Conservation (phyloP, 2,797 vertebrate genomes). For the Tolypeutes matacus region DNA sequence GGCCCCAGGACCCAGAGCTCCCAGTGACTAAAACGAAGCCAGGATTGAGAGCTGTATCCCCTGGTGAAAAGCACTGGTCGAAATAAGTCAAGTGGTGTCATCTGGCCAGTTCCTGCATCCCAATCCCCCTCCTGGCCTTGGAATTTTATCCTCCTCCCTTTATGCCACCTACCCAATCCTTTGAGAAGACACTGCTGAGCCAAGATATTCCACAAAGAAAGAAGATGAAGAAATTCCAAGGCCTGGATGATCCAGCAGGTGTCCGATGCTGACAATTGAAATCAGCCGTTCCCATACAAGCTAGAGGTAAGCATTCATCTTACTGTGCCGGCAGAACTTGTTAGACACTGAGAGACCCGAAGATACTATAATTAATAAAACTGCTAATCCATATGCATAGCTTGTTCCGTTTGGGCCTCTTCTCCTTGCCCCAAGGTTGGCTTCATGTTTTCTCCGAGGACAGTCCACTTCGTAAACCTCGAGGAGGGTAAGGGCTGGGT, state of each 20-base stretch:
- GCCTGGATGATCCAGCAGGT: neutral
- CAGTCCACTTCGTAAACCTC: neutral
- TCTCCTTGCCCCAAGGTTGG: neutral
- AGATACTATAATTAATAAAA: slow-evolving; percentile 18
- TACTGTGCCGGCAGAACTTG: neutral
- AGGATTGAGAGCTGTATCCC: neutral
- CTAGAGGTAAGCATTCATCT: neutral
- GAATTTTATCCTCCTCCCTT: neutral
- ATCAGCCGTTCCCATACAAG: neutral
- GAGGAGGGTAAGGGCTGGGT: neutral
- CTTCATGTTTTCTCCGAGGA: neutral
- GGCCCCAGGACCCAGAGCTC: neutral
- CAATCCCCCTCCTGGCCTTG: neutral
- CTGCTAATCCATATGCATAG: neutral
- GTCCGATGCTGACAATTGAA: neutral
- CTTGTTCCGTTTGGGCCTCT: neutral
- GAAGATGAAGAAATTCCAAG: neutral
- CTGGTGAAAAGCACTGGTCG: neutral
- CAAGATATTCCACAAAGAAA: neutral
- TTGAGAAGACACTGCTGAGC: slow-evolving; percentile 32
- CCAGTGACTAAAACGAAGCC: neutral
- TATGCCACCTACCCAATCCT: neutral
- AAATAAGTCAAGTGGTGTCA: neutral
- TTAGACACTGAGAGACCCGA: slow-evolving; percentile 24
- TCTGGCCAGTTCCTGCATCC: neutral